Evolutionary conservation across 2,888 invertebrate genomes (phyloP).

Genomic region (Pristionchus mayeri): DNA sequence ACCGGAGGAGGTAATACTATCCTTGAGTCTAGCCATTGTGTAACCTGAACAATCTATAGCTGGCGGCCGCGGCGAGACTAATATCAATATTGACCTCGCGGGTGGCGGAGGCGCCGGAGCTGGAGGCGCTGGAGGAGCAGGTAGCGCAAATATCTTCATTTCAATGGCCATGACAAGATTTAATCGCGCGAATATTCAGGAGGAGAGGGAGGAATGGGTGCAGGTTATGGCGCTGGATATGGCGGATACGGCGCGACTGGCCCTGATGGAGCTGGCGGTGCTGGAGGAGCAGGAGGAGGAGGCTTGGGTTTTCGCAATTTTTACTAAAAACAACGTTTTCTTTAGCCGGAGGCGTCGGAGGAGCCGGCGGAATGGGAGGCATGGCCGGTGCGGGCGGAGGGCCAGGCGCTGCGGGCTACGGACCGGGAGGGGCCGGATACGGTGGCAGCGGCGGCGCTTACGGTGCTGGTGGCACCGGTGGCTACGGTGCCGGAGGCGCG

Average conservation of each 20-base stretch:
- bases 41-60: background rate
- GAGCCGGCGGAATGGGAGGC: background rate
- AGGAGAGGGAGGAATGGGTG: background rate
- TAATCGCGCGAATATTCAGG: background rate
- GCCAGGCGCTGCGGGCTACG: slow-evolving; percentile 46
- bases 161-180: no score
- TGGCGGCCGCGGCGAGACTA: slow-evolving; percentile 35
- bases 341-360: background rate
- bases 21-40: no score
- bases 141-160: background rate
- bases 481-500: slow-evolving; percentile 47
- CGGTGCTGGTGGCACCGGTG: background rate
- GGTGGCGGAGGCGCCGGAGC: slow-evolving; percentile 23
- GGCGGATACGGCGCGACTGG: slow-evolving; percentile 31
- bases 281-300: slow-evolving; percentile 23
- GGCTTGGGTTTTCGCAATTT: no score
- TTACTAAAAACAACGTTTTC: no score
- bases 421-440: slow-evolving; percentile 26
- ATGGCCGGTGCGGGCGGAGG: slow-evolving; percentile 24
- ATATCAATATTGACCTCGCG: slow-evolving; percentile 49
- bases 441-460: background rate
- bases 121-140: background rate
- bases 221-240: slow-evolving; percentile 12
- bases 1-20: background rate
- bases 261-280: background rate